Evolutionary conservation across 2,113 vertebrate species (phyloP), one percentile per base, ranked within the genome.

Genomic region (Ophthalmolycus amberensis): DNA sequence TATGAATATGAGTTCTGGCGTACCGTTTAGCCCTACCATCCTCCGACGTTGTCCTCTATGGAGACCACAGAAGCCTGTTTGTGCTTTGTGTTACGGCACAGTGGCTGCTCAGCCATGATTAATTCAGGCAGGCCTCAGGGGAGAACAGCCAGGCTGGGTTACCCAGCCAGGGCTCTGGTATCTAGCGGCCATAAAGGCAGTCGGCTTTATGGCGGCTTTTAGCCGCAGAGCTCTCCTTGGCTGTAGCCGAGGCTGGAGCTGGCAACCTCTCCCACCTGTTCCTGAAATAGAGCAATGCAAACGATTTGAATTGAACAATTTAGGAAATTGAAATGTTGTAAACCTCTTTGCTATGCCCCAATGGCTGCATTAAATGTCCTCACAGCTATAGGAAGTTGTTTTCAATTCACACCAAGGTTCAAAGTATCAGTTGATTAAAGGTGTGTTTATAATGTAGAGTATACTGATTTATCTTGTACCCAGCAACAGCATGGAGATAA

Each of bases 101-200:
- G 84, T 89, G 90, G 88, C 90, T 91, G 80, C 88, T 91, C 90
- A 86, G 88, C 87, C 90, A 94, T 94, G 90, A 94, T 93, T 94
- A 94, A 94, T 94, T 94, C 88, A 94, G 90, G 76, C 68, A 67
- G 90, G 86, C 88, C 92, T 94, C 85, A 11, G 75, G 89, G 84
- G 92, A 79, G 84, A 75, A 64, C 77, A 82, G 80, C 72, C 86
- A 82, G 93, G 87, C 81, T 85, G 46, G 89, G 90, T 94, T 94
- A 94, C 93, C 79, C 65, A 81, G 77, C 83, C 79, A 73, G 86
- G 89, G 90, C 91, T 94, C 90, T 90, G 77, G 92, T 94, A 85
- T 91, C 91, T 64, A 52, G 70, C 83, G 78, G 85, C 88, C 85
- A 85, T 80, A 74, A 84, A 89, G 87, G 32, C 65, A 60, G 20